phyloP scores from a whole-genome alignment of 2,797 vertebrate genomes.

The Arrhamphus sclerolepis region DNA sequence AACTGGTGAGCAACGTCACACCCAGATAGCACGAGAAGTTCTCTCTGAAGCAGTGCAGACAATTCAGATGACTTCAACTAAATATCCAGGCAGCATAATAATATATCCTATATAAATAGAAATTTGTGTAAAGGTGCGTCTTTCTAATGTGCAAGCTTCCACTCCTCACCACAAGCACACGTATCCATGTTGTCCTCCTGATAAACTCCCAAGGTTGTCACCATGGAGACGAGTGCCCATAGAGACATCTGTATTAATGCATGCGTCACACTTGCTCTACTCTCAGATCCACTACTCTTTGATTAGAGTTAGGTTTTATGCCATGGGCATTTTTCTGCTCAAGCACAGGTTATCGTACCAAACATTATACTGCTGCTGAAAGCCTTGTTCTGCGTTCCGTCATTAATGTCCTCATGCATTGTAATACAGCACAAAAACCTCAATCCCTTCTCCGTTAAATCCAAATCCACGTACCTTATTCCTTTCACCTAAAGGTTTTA shows the following conservation, averaged over 20 bases:
- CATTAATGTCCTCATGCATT: constrained; percentile 50
- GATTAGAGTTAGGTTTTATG: constrained; percentile 14
- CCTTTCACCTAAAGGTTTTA: constrained; percentile 57
- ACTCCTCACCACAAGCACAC: not conserved
- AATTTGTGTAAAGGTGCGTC: not conserved
- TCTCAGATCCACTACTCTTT: constrained; percentile 21
- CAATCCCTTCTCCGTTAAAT: constrained; percentile 47
- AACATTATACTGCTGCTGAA: constrained; percentile 3
- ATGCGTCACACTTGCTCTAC: constrained; percentile 40
- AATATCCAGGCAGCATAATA: no score
- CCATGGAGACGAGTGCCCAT: constrained; percentile 68
- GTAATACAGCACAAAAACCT: constrained; percentile 51
- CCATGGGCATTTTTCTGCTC: not conserved
- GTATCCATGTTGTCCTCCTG: constrained; percentile 57
- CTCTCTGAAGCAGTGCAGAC: no score
- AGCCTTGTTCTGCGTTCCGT: constrained; percentile 15
- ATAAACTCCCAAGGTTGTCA: constrained; percentile 70
- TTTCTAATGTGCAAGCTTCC: no score
- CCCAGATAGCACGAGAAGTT: not conserved
- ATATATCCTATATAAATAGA: no score
- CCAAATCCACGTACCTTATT: constrained; percentile 56
- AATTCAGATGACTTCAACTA: no score
- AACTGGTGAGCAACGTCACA: constrained; percentile 85
- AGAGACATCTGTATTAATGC: constrained; percentile 39
- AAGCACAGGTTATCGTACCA: not conserved